Evolutionary conservation across 2,888 invertebrate species (phyloP).

Genomic region (Noctua janthe): DNA sequence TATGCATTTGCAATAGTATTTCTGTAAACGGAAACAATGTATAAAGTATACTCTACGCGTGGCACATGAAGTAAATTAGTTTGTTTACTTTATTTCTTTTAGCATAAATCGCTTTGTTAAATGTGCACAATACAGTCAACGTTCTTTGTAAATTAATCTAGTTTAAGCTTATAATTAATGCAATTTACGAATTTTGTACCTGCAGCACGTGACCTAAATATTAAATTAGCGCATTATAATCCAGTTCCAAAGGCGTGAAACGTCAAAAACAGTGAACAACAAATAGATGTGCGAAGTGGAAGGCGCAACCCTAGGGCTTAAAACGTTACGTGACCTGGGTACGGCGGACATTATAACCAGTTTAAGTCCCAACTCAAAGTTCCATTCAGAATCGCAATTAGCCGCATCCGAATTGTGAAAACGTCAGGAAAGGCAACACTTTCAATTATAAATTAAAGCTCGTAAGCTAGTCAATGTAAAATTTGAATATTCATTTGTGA

Average conservation of each 20-base stretch:
- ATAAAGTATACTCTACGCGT: neutral
- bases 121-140: constrained; percentile 10
- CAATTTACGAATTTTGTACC: constrained; percentile 50
- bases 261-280: constrained; percentile 79
- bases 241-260: constrained; percentile 78
- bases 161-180: constrained; percentile 42
- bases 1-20: constrained; percentile 19
- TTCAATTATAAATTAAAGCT: constrained; percentile 73
- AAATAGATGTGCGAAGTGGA: constrained; percentile 80
- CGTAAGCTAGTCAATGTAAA: constrained; percentile 69
- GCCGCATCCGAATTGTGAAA: constrained; percentile 73
- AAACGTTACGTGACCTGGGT: constrained; percentile 82
- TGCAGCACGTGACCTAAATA: constrained; percentile 56
- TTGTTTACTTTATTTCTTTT: constrained; percentile 31
- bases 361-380: constrained; percentile 81
- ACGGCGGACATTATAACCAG: constrained; percentile 80
- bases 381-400: constrained; percentile 86
- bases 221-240: constrained; percentile 62
- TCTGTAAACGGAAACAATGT: neutral
- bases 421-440: constrained; percentile 76
- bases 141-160: constrained; percentile 33
- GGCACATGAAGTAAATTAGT: constrained; percentile 5
- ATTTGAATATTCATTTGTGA: constrained; percentile 73
- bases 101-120: constrained; percentile 11
- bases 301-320: constrained; percentile 79